Conservation (phyloP, 2,113 vertebrate genomes). For the Pholis gunnellus region DNA sequence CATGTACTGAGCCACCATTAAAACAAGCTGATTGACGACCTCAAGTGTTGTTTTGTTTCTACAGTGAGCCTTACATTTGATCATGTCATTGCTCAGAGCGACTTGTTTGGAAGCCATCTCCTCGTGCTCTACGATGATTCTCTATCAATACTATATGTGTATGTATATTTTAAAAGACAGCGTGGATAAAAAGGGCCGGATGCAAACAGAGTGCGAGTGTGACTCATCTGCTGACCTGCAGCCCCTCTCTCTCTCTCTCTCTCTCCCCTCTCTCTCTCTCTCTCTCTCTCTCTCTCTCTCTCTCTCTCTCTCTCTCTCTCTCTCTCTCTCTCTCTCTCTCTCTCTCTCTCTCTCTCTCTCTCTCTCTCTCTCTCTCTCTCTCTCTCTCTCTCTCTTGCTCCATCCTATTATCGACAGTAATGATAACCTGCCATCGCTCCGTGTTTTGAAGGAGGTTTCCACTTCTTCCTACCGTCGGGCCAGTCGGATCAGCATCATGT, state of each 20-base stretch:
- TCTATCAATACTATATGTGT: background rate
- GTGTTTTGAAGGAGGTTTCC: background rate
- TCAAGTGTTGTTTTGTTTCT: too few species aligned
- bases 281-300: too few species aligned
- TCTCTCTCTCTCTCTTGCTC: background rate
- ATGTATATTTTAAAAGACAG: background rate
- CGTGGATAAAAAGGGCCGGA: background rate
- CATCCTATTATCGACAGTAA: conserved; percentile 39
- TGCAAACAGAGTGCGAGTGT: conserved; percentile 25
- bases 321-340: too few species aligned
- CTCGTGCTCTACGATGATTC: background rate
- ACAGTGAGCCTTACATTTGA: background rate
- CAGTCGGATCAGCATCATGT: background rate
- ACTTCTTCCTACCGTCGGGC: background rate
- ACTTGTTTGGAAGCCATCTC: conserved; percentile 7
- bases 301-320: too few species aligned
- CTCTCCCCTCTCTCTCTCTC: too few species aligned
- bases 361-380: too few species aligned
- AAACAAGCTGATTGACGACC: background rate
- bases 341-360: too few species aligned
- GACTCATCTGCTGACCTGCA: conserved; percentile 39
- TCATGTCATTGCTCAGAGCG: background rate
- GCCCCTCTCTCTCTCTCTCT: too few species aligned
- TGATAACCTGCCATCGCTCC: conserved; percentile 12
- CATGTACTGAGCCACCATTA: background rate